Conservation (phyloP, 2,888 invertebrate genomes). For the Litoditis marina region DNA sequence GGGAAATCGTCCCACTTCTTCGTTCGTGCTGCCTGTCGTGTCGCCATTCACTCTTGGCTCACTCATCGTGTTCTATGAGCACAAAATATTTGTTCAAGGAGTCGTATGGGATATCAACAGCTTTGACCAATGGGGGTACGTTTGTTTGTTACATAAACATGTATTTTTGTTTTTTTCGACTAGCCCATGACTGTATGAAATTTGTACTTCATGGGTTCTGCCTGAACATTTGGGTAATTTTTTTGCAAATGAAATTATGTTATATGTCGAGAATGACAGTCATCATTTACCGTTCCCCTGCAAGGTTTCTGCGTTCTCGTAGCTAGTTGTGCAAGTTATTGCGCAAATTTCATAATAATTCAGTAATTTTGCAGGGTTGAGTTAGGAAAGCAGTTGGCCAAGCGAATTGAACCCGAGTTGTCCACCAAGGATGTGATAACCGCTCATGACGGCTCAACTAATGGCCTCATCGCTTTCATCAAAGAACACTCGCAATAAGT, state of each 20-base stretch:
- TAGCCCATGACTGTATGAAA: no score
- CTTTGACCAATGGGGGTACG: constrained; percentile 94
- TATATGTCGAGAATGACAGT: no score
- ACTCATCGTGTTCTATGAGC: constrained; percentile 93
- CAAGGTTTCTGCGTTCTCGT: background rate
- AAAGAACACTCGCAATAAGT: constrained; percentile 58
- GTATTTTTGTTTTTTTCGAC: no score
- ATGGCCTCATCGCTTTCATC: constrained; percentile 93
- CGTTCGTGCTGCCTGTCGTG: constrained; percentile 84
- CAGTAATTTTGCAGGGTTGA: constrained; percentile 74
- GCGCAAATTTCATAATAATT: background rate
- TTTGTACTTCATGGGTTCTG: no score
- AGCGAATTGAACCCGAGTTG: constrained; percentile 94
- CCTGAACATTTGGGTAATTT: no score
- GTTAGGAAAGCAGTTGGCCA: constrained; percentile 94
- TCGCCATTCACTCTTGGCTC: constrained; percentile 90
- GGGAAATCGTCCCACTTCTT: constrained; percentile 95
- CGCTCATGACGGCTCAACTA: constrained; percentile 87
- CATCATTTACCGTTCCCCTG: background rate
- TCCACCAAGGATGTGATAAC: constrained; percentile 69
- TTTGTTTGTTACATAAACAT: background rate
- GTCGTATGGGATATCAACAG: constrained; percentile 99
- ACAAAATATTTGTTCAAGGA: constrained; percentile 97
- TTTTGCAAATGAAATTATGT: no score
- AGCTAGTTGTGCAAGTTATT: background rate